A percentile compares a stretch with the other conserved stretches of the same genome.
phyloP scores from a whole-genome alignment of 2,888 invertebrate species.

The Zelleria hepariella region DNA sequence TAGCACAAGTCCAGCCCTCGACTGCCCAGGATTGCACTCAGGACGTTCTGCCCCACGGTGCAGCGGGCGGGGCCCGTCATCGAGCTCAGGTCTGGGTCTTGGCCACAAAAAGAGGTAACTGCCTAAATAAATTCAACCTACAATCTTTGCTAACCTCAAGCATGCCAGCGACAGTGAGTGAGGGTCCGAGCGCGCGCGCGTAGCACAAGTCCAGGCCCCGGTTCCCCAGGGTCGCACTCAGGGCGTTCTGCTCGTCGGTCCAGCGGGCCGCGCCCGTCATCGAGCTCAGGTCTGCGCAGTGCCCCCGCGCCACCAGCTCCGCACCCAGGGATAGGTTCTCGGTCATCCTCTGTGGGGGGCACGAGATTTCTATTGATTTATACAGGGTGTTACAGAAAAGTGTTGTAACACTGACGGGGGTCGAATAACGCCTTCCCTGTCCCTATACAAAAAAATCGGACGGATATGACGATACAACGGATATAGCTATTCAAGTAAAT shows the following conservation, averaged over 20 bases:
- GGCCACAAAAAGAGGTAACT: too few relatives aligned
- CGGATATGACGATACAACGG: too few relatives aligned
- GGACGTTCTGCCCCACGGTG: conserved; percentile 38
- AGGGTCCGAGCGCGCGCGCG: conserved; percentile 47
- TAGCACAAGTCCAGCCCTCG: conserved; percentile 59
- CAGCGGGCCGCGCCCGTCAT: conserved; percentile 56
- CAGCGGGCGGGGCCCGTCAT: conserved; percentile 56
- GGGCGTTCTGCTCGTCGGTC: conserved; percentile 38
- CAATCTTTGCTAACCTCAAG: conserved; percentile 55
- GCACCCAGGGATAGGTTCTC: conserved; percentile 52
- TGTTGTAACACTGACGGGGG: too few relatives aligned
- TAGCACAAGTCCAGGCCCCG: conserved; percentile 59
- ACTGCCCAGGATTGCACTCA: conserved; percentile 62
- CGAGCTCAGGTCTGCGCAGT: conserved; percentile 45
- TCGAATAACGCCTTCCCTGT: too few relatives aligned
- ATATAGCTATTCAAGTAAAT: too few relatives aligned
- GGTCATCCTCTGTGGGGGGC: conserved; percentile 37
- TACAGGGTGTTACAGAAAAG: too few relatives aligned
- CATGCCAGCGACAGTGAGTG: conserved; percentile 58
- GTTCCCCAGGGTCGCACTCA: conserved; percentile 62
- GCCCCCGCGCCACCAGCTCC: conserved; percentile 53
- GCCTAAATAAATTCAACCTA: too few relatives aligned
- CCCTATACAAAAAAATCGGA: too few relatives aligned
- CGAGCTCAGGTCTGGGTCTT: conserved; percentile 56
- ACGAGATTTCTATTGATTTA: too few relatives aligned